Base-by-base conservation (phyloP, 1,140 invertebrate genomes). In the Diabrotica virgifera region DNA sequence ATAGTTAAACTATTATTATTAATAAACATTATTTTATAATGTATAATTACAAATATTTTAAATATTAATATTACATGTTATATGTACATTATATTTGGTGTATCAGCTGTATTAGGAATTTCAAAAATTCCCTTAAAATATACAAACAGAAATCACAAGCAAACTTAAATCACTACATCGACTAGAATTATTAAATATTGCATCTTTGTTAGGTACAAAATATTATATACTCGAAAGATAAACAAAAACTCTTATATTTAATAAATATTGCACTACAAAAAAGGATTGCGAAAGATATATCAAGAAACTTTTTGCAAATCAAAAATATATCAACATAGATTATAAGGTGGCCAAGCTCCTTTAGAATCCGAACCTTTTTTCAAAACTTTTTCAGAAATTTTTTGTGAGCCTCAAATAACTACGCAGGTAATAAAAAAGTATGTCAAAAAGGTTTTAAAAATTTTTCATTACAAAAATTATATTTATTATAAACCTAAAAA, bases 21-120 rank as follows among this genome's bases (percentile, higher is more conserved):
- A 24, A 24, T 24, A 24, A 24, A 24, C 24, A 24, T 24, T 24
- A 24, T 24, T 24, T 24, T 24, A 24, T 24, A 24, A 24, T 24
- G 24, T 24, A 24, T 24, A 24, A 24, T 51, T 51, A 51, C 9
- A 11, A 51, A 51, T 51, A 51, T 11, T 58, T 58, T n/a, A 40
- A 6, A 40, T 37, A 12, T 12, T 14, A 58, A 37, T 58, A 40
- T 37, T 40, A 58, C 38, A 6, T 36, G 9, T 46, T 14, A 46
- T 46, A 61, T 61, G 36, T 51, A 37, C 38, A 61, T 9, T 12
- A 36, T 61, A 52, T 61, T 61, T 61, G 59, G 59, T 61, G 52
- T 61, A 24, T 50, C 52, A 61, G 59, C 59, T 50, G 59, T 61
- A 52, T 52, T 50, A 35, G 13, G 50, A 36, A 50, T 61, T 52